Evolutionary conservation across 2,113 vertebrate genomes (phyloP).

Genomic region (Gymnogyps californianus): DNA sequence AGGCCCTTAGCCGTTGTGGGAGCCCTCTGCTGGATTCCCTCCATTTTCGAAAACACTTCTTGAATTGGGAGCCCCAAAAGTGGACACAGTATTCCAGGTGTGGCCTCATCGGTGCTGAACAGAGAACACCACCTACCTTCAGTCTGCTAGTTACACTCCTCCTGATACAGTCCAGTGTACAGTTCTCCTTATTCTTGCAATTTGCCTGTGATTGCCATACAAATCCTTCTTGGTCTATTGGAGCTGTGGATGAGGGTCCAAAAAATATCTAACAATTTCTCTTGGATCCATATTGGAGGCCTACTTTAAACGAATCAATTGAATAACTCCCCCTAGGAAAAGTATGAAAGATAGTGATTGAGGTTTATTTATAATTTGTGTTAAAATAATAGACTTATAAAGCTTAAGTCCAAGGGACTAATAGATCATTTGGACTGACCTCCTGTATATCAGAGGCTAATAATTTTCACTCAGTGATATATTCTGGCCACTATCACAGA

Average conservation of each 20-base stretch:
- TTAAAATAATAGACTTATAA: not conserved
- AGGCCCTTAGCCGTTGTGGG: rapidly evolving
- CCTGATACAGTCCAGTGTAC: not conserved
- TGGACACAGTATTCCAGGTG: not conserved
- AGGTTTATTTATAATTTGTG: not conserved
- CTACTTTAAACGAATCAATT: not conserved
- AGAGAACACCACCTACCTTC: not conserved
- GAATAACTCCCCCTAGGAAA: not conserved
- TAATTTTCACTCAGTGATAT: not conserved
- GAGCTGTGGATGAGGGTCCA: not conserved
- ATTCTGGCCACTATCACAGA: not conserved
- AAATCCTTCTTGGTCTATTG: not conserved
- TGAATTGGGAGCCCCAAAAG: not conserved
- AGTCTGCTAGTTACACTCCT: not conserved
- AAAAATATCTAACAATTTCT: not conserved
- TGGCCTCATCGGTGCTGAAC: rapidly evolving
- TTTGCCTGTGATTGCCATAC: not conserved
- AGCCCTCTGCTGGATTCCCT: not conserved
- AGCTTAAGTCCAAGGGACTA: not conserved
- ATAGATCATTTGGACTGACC: not conserved
- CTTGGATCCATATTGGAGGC: not conserved
- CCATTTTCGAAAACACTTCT: not conserved
- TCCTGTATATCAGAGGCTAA: not conserved
- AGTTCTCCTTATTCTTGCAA: not conserved
- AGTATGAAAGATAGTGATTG: not conserved